Conservation (phyloP, 2,888 invertebrate species). For the Tiphia femorata region DNA sequence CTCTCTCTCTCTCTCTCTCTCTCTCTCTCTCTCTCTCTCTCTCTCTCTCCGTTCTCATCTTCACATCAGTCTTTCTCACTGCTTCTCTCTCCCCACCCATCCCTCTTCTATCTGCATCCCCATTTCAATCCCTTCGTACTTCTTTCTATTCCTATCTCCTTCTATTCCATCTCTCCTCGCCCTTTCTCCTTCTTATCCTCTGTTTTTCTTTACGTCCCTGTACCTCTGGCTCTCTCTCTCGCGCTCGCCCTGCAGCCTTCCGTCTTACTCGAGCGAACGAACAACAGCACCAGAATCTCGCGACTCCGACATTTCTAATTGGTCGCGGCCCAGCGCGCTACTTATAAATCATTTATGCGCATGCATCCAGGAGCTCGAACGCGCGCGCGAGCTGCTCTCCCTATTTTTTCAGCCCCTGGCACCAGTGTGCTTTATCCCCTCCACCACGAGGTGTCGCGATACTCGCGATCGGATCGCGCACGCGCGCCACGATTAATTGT, state of each 20-base stretch:
- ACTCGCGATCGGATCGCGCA: too few species aligned
- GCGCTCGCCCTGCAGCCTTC: background rate
- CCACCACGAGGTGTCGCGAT: too few species aligned
- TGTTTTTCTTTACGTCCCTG: too few species aligned
- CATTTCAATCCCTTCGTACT: too few species aligned
- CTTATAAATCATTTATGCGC: slow-evolving; percentile 13
- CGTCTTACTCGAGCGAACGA: background rate
- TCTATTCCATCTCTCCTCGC: too few species aligned
- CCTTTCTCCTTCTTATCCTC: too few species aligned
- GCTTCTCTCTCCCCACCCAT: background rate
- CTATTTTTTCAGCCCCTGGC: background rate
- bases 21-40: background rate
- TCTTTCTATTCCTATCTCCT: too few species aligned
- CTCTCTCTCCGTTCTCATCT: background rate
- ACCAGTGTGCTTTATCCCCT: too few species aligned
- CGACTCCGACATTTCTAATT: slow-evolving; percentile 7
- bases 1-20: background rate
- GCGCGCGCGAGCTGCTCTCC: background rate
- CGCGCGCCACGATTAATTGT: too few species aligned
- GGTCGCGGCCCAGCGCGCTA: background rate
- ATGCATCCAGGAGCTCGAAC: background rate
- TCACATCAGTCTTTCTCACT: background rate
- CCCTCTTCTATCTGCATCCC: background rate
- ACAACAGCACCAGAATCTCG: too few species aligned
- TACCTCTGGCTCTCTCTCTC: too few species aligned